Evolutionary conservation across 2,797 vertebrate species (phyloP), one percentile per base, ranked within the genome.

Genomic region (Manis crassicaudata): DNA sequence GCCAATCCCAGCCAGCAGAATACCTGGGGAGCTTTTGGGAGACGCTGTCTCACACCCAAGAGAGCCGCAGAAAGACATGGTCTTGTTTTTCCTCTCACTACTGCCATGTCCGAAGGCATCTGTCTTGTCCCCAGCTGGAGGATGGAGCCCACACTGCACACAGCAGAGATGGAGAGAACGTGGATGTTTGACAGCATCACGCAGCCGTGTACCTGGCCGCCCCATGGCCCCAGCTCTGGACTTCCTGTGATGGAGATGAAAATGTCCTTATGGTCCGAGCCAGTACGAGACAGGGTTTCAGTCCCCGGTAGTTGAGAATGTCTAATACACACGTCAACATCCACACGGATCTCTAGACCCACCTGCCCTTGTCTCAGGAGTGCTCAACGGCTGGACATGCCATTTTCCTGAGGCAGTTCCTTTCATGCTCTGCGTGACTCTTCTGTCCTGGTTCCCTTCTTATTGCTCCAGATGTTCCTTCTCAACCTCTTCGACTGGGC

Each of bases 131-230:
- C 60, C 50, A 58, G 50, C 9, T 5, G 6, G 43, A 62, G 52
- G 3, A 3, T 21, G 6, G 76, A 14, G 40, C 21, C 40, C 60
- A 23, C 17, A 18, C 67, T 40, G 40, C 9, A 68, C 40, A 82
- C 0, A 12, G n/a, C 4, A 6, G 27, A 60, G 12, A 52, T 1
- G 23, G 43, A 8, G 2, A 18, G 35, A 25, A 14, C 18, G 17
- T 7, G 23, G 25, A 23, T 62, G 43, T 8, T 35, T 27, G 5
- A 29, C 1, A n/a, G 52, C 27, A 3, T 52, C 40, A 21, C 7
- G 5, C 27, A 4, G 4, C 70, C 40, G 2, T 18, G 11, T 20
- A 14, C 18, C 0, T 0, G 1, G 11, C 14, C 0, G 2, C 5
- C 25, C 37, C 0, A 1, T 1, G 9, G 40, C 27, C 25, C 29